phyloP scores from a whole-genome alignment of 2,888 invertebrate species.

The Lacanobia wlatinum region DNA sequence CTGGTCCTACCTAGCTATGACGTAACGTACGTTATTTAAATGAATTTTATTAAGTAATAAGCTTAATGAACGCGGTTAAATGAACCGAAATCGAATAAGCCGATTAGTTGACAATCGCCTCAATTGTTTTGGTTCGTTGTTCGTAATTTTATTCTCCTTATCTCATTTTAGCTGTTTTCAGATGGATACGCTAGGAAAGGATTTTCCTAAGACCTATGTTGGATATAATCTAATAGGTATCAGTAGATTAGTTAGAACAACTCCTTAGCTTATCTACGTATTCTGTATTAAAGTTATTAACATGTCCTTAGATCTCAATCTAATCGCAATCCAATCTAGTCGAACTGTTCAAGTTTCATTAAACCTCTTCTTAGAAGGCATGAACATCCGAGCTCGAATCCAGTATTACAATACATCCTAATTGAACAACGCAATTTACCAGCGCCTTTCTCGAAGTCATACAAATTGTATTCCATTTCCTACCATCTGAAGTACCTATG shows the following conservation, averaged over 20 bases:
- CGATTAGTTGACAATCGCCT: slow-evolving; percentile 25
- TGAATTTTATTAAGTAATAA: background rate
- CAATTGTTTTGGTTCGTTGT: slow-evolving; percentile 28
- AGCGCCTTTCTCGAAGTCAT: slow-evolving; percentile 39
- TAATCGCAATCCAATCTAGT: slow-evolving; percentile 35
- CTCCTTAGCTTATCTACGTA: background rate
- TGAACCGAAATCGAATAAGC: slow-evolving; percentile 21
- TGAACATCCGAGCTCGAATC: slow-evolving; percentile 6
- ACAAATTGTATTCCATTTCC: slow-evolving; percentile 61
- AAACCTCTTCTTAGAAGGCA: slow-evolving; percentile 12
- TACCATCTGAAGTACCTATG: slow-evolving; percentile 23
- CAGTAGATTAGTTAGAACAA: background rate
- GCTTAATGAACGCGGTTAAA: slow-evolving; percentile 11
- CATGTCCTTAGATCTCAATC: slow-evolving; percentile 3
- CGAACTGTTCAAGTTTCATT: slow-evolving; percentile 12
- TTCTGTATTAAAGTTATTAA: background rate
- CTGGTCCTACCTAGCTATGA: background rate
- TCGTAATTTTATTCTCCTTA: slow-evolving; percentile 25
- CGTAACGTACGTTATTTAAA: slow-evolving; percentile 4
- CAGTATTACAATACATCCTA: slow-evolving; percentile 39
- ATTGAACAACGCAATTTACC: slow-evolving; percentile 48
- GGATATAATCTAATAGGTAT: background rate
- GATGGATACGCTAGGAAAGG: background rate
- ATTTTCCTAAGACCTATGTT: background rate
- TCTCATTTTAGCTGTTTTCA: slow-evolving; percentile 38